Percentiles rank a stretch among this genome's conserved stretches.
phyloP scores from a whole-genome alignment of 2,113 vertebrate species.

The Electrona antarctica region DNA sequence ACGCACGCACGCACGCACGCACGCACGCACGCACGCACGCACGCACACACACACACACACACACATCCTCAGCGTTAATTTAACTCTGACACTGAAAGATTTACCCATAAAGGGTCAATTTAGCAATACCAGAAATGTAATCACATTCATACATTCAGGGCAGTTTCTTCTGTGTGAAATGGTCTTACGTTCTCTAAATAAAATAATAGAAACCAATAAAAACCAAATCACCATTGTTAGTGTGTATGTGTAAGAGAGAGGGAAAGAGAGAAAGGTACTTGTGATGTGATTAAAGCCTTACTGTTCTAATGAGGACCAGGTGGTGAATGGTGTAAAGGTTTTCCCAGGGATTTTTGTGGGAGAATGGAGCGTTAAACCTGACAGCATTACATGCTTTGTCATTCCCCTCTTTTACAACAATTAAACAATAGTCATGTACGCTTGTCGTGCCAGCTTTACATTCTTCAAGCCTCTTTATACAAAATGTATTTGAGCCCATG shows the following conservation, averaged over 20 bases:
- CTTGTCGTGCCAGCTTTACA: constrained; percentile 62
- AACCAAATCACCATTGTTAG: constrained; percentile 37
- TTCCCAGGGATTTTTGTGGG: constrained; percentile 81
- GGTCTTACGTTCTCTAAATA: neutral
- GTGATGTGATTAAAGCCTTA: constrained; percentile 76
- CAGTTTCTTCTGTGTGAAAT: constrained; percentile 1
- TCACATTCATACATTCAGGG: neutral
- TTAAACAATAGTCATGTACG: constrained; percentile 72
- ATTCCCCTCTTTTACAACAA: constrained; percentile 51
- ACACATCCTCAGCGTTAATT: no score
- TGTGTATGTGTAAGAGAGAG: constrained; percentile 32
- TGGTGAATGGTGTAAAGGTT: constrained; percentile 78
- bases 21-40: no score
- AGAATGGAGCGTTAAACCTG: constrained; percentile 60
- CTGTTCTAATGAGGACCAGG: constrained; percentile 83
- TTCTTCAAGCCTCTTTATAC: constrained; percentile 45
- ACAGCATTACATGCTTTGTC: constrained; percentile 79
- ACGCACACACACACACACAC: no score
- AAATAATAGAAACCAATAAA: constrained; percentile 11
- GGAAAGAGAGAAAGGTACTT: constrained; percentile 42
- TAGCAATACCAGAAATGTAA: constrained; percentile 11
- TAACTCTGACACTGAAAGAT: no score
- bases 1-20: no score
- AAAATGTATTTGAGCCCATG: constrained; percentile 32
- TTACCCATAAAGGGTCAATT: no score